Percentiles rank a stretch among this genome's conserved stretches.
Conservation (phyloP, 37 sponge, comb jelly and placozoan species). For the Beroe forskalii region DNA sequence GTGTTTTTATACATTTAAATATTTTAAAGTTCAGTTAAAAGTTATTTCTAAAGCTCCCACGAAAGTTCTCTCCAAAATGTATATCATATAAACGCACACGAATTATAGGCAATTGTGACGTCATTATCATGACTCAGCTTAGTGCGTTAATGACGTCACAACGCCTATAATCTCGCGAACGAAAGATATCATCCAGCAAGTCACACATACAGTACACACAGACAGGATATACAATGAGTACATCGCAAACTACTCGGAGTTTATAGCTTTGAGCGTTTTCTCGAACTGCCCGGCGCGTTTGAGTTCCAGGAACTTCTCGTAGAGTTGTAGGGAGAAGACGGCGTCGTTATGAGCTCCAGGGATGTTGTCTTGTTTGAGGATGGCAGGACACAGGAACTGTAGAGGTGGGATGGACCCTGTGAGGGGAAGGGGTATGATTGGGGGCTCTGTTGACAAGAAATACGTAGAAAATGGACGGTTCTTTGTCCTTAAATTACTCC, state of each 20-base stretch:
- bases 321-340: slow-evolving; percentile 51
- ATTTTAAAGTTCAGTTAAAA: neutral
- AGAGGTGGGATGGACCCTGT: slow-evolving; percentile 26
- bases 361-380: slow-evolving; percentile 16
- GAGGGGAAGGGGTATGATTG: neutral
- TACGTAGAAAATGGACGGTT: neutral
- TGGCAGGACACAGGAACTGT: slow-evolving; percentile 31
- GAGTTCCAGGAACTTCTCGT: slow-evolving; percentile 55
- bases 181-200: too few species aligned
- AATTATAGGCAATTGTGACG: too few species aligned
- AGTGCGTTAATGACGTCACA: too few species aligned
- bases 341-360: slow-evolving; percentile 52
- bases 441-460: neutral
- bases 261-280: slow-evolving; percentile 55
- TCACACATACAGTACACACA: too few species aligned
- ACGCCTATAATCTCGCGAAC: too few species aligned
- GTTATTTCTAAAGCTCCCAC: too few species aligned
- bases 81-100: too few species aligned
- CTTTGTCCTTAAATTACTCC: too few species aligned
- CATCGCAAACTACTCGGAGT: slow-evolving; percentile 28
- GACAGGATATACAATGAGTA: too few species aligned
- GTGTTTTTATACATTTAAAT: neutral
- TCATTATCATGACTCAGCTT: too few species aligned
- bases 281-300: slow-evolving; percentile 63
- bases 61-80: too few species aligned